Evolutionary conservation across 2,797 vertebrate species (phyloP).

Genomic region (Menidia menidia): DNA sequence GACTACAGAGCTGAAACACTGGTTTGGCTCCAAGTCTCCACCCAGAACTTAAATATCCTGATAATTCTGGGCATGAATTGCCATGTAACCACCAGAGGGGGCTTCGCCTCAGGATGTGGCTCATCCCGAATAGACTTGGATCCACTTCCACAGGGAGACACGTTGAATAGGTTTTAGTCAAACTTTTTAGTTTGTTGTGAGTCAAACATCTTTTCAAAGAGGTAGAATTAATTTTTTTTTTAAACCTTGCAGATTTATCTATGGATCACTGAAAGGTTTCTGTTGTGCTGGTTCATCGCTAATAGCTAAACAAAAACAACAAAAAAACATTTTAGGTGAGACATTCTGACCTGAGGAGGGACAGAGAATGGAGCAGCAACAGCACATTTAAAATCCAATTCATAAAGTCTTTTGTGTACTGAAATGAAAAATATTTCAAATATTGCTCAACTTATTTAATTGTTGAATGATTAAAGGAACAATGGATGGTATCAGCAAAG

Average conservation of each 20-base stretch:
- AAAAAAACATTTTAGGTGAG: no score
- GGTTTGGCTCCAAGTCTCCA: conserved; percentile 7
- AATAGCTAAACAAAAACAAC: rapidly evolving
- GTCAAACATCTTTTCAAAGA: background rate
- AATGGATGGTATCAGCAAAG: background rate
- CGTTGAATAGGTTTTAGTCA: no score
- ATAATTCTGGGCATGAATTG: background rate
- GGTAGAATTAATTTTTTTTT: background rate
- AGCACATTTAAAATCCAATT: no score
- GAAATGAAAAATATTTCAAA: background rate
- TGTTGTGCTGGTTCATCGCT: background rate
- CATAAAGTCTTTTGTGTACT: no score
- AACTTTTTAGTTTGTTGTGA: background rate
- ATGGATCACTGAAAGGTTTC: background rate
- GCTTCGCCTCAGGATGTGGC: background rate
- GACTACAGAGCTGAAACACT: background rate
- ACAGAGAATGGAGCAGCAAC: no score
- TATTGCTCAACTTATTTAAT: background rate
- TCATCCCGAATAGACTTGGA: background rate
- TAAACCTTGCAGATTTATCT: background rate
- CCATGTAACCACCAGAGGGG: conserved; percentile 36
- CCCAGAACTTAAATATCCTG: background rate
- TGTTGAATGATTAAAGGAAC: background rate
- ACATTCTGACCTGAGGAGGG: no score
- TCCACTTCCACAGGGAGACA: background rate